Evolutionary conservation across 2,797 vertebrate genomes (phyloP), one percentile per base, ranked within the genome.

Genomic region (Rhabdomys pumilio): DNA sequence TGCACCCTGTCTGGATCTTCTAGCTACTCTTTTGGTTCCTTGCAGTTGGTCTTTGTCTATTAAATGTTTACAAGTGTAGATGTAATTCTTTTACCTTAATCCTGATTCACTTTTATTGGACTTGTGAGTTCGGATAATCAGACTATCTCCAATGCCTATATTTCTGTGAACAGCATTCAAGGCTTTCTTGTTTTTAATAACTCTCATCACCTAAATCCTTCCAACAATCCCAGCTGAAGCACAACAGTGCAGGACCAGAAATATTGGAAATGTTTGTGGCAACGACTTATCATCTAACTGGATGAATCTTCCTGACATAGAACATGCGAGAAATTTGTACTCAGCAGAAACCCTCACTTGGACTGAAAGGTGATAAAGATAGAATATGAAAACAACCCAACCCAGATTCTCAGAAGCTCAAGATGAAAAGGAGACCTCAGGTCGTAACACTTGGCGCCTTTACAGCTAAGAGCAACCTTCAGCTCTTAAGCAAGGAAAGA

Each of bases 81-180:
- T 85, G 47, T 55, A 79, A 87, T 67, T 89, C 61, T 88, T 84
- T n/a, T 55, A 84, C 29, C 57, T 95, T 92, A 34, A 72, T 81
- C 13, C n/a, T 85, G 34, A n/a, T 57, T 92, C 57, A 47, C 17
- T 26, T 67, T 83, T 22, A 53, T 77, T 81, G 50, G 5, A 44
- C 34, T 72, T 92, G 38, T 34, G 95, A 34, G 17, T 57, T 65
- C 9, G 85, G 26, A 63, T 87, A 24, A 50, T 5, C 8, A 63
- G 29, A 55, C 19, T 29, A 6, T 77, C 20, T 91, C 53, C 34
- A 69, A 59, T 22, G 47, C 1, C n/a, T 34, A 22, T 22, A 34
- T 76, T 82, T 59, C 34, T 55, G 14, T 34, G 80, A 73, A 61
- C 0, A 26, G 13, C 26, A 50, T 19, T 59, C 38, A 65, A 57